Conservation (phyloP, 2,888 invertebrate species). For the Eurytoma adleriae region DNA sequence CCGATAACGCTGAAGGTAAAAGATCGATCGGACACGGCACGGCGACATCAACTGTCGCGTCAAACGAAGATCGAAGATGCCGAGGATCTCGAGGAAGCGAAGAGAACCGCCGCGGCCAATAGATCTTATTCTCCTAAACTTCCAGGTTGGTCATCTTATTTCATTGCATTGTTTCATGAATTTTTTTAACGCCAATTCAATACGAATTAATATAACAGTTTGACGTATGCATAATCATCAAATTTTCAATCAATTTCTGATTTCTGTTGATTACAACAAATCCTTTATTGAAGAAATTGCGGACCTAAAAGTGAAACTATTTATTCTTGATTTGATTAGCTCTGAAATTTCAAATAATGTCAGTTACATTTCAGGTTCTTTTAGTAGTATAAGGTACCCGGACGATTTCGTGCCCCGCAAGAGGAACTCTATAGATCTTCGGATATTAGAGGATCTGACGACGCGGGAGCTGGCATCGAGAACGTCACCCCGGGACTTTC, state of each 20-base stretch:
- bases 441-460: slow-evolving; percentile 69
- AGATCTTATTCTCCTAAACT: slow-evolving; percentile 65
- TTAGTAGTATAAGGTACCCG: slow-evolving; percentile 66
- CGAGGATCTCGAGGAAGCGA: slow-evolving; percentile 76
- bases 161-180: neutral
- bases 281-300: no score
- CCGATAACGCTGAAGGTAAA: slow-evolving; percentile 80
- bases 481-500: slow-evolving; percentile 70
- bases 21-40: slow-evolving; percentile 83
- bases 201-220: no score
- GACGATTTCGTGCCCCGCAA: slow-evolving; percentile 72
- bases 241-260: neutral
- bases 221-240: neutral
- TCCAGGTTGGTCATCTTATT: slow-evolving; percentile 59
- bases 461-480: slow-evolving; percentile 64
- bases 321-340: no score
- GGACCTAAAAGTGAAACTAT: no score
- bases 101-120: slow-evolving; percentile 55
- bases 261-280: no score
- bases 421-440: slow-evolving; percentile 71
- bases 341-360: neutral
- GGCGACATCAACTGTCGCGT: slow-evolving; percentile 85
- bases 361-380: slow-evolving; percentile 20
- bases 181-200: neutral
- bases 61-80: slow-evolving; percentile 87